Percentiles rank a stretch among this genome's conserved stretches.
Evolutionary conservation across 2,888 invertebrate species (phyloP).

Genomic region (Caenorhabditis sp.): DNA sequence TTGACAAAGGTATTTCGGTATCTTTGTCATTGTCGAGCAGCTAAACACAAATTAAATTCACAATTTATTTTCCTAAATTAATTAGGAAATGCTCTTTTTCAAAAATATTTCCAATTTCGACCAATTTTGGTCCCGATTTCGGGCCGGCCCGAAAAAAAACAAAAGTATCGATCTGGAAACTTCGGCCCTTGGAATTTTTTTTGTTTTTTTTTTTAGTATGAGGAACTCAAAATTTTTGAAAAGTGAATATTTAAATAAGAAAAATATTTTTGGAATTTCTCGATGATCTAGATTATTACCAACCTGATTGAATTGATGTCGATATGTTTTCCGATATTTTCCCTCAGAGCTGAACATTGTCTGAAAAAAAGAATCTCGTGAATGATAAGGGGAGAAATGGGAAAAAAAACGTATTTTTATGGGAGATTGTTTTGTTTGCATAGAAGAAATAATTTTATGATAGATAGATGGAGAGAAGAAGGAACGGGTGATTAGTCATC

Average conservation of each 20-base stretch:
- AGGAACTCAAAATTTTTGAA: too few relatives aligned
- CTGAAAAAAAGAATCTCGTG: not conserved
- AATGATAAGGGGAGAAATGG: not conserved
- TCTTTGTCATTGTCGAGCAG: conserved; percentile 7
- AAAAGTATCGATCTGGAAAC: too few relatives aligned
- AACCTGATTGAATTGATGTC: conserved; percentile 30
- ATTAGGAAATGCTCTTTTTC: too few relatives aligned
- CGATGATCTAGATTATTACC: too few relatives aligned
- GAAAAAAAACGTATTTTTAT: not conserved
- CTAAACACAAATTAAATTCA: not conserved
- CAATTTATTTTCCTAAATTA: not conserved
- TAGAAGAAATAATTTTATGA: not conserved
- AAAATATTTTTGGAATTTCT: too few relatives aligned
- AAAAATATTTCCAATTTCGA: too few relatives aligned
- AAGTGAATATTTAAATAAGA: too few relatives aligned
- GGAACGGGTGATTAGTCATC: not conserved
- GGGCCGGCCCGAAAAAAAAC: too few relatives aligned
- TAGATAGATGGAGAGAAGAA: not conserved
- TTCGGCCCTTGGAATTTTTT: too few relatives aligned
- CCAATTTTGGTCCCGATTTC: too few relatives aligned
- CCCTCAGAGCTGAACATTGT: conserved; percentile 28
- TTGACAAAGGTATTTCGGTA: conserved; percentile 32
- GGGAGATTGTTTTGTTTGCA: not conserved
- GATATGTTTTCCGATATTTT: conserved; percentile 28
- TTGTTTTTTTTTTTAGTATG: too few relatives aligned